A percentile compares a stretch with the other conserved stretches of the same genome.
These are phyloP conservation scores for Cinclus cinclus DNA, from an alignment of 2,113 vertebrate species.

Conservation along the genomic window DNA sequence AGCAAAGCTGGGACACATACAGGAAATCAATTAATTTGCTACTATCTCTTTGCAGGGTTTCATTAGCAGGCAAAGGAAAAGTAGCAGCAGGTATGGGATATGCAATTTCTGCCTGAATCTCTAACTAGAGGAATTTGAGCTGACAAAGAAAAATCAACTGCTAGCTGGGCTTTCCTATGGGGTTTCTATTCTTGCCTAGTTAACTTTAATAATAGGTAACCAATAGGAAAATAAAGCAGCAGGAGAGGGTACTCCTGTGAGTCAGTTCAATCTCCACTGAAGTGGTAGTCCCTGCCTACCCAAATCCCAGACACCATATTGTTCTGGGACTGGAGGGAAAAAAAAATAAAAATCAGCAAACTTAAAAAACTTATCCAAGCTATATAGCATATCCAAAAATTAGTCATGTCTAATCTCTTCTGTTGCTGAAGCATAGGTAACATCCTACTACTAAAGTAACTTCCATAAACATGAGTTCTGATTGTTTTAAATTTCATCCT, in stretches of 20 bases:
- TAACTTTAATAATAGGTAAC: slow-evolving; percentile 70
- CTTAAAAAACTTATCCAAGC: background rate
- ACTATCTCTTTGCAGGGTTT: slow-evolving; percentile 11
- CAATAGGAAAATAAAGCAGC: slow-evolving; percentile 62
- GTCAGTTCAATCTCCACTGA: slow-evolving; percentile 62
- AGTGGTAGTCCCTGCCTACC: background rate
- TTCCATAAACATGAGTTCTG: background rate
- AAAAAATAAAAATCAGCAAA: background rate
- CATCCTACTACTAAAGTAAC: background rate
- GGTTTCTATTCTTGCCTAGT: slow-evolving; percentile 77
- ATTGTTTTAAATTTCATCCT: background rate
- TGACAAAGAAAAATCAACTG: slow-evolving; percentile 70
- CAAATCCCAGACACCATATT: background rate
- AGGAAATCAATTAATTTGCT: slow-evolving; percentile 51
- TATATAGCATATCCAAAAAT: background rate
- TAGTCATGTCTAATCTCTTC: background rate
- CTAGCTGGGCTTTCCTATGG: slow-evolving; percentile 55
- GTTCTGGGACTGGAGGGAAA: background rate
- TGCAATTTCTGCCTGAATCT: slow-evolving; percentile 4
- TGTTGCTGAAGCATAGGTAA: background rate
- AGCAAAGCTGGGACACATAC: background rate
- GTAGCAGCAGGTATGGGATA: slow-evolving; percentile 31
- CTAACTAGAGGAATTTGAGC: slow-evolving; percentile 37
- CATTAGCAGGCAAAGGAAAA: slow-evolving; percentile 31
- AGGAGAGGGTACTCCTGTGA: slow-evolving; percentile 61